These are phyloP conservation scores for Alaudala cheleensis DNA, from an alignment of 2,113 vertebrate species.

Conservation along the genomic window DNA sequence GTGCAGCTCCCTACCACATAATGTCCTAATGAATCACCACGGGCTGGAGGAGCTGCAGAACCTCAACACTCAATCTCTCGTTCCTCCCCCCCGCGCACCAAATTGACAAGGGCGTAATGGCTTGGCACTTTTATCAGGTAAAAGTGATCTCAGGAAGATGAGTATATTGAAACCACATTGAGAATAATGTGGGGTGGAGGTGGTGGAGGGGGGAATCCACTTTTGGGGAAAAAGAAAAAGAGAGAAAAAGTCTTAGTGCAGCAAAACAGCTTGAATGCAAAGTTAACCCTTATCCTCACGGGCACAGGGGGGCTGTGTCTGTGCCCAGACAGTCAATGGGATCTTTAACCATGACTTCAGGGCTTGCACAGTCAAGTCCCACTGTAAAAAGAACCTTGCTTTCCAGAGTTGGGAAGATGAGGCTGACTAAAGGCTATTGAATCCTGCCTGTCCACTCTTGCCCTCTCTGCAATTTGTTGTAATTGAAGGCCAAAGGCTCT, in stretches of 20 bases:
- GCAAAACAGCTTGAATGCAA: neutral
- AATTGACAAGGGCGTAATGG: constrained; percentile 51
- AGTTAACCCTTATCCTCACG: neutral
- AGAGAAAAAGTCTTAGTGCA: neutral
- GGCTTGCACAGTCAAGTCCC: constrained; percentile 25
- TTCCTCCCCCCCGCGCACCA: neutral
- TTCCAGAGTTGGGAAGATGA: neutral
- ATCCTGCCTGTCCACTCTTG: neutral
- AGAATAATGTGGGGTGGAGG: neutral
- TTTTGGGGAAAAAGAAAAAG: neutral
- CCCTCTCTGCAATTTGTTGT: constrained; percentile 7
- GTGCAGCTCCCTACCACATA: constrained; percentile 35
- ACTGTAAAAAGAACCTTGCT: neutral
- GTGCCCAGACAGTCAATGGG: neutral
- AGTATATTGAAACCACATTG: neutral
- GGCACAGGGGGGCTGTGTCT: neutral
- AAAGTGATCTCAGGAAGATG: constrained; percentile 61
- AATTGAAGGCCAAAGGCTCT: constrained; percentile 28
- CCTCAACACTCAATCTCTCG: neutral
- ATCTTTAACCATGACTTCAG: constrained; percentile 38
- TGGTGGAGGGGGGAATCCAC: constrained; percentile 10
- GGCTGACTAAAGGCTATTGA: constrained; percentile 36
- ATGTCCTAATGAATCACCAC: constrained; percentile 61
- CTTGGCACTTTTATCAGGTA: constrained; percentile 45
- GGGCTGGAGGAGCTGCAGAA: constrained; percentile 25